A percentile compares a stretch with the other conserved stretches of the same genome.
Conservation (phyloP, 2,797 vertebrate genomes). For the Nyctibius grandis region DNA sequence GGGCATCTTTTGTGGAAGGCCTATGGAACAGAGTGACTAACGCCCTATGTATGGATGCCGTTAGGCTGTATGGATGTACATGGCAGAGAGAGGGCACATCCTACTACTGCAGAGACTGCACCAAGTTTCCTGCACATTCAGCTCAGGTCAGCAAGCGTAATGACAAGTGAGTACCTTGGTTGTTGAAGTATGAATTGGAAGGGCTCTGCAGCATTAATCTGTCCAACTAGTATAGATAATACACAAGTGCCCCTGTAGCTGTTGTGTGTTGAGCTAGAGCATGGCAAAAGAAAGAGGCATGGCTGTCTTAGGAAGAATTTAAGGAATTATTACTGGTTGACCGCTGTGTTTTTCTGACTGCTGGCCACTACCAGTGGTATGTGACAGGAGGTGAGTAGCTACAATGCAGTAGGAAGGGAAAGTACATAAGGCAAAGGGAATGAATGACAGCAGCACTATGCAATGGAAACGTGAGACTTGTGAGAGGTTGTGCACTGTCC, state of each 20-base stretch:
- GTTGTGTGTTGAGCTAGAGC: background rate
- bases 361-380: background rate
- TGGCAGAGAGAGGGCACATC: background rate
- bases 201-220: background rate
- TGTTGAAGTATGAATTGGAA: background rate
- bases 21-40: background rate
- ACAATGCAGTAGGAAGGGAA: background rate
- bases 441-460: background rate
- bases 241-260: background rate
- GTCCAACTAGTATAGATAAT: fast-evolving
- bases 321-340: background rate
- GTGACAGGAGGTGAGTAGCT: background rate
- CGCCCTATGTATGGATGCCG: background rate
- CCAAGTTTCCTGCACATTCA: background rate
- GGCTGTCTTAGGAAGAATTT: background rate
- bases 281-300: background rate
- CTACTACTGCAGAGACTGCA: background rate
- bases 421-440: background rate
- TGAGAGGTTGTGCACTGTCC: fast-evolving
- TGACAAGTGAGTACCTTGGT: fast-evolving
- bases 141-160: background rate
- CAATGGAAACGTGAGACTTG: fast-evolving
- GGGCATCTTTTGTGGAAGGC: background rate
- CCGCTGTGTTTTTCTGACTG: background rate
- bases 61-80: background rate